A percentile compares a stretch with the other conserved stretches of the same genome.
phyloP scores from a whole-genome alignment of 1,140 invertebrate genomes.

The Eriocheir sinensis region DNA sequence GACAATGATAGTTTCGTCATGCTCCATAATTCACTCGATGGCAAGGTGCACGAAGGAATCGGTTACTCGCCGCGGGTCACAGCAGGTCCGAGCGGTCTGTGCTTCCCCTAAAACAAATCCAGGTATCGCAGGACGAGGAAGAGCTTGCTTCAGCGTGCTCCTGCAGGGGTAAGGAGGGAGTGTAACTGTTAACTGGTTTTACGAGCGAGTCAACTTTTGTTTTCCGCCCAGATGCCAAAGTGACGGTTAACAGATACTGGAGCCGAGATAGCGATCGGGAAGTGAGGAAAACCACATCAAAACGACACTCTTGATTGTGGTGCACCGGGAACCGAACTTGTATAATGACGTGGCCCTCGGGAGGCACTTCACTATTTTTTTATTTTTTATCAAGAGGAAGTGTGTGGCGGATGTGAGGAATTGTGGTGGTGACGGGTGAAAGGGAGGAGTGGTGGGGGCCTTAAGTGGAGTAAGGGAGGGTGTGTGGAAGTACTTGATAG shows the following conservation, averaged over 20 bases:
- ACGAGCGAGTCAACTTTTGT: background rate
- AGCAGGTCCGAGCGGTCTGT: too few species aligned
- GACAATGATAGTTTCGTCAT: background rate
- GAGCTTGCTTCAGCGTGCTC: background rate
- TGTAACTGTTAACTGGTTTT: background rate
- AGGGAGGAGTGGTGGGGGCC: too few species aligned
- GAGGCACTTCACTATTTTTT: too few species aligned
- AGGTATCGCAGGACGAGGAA: background rate
- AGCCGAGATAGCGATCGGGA: background rate
- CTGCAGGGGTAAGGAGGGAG: background rate
- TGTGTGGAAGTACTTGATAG: too few species aligned
- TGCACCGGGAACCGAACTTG: too few species aligned
- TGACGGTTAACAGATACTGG: background rate
- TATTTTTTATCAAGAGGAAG: too few species aligned
- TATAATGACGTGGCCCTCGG: too few species aligned
- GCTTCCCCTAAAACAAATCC: too few species aligned
- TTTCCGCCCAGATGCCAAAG: background rate
- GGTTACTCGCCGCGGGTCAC: background rate
- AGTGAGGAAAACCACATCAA: background rate
- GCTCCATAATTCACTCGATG: background rate
- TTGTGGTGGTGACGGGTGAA: too few species aligned
- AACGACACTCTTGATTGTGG: background rate
- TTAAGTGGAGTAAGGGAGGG: too few species aligned
- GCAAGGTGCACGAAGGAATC: background rate
- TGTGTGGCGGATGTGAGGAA: too few species aligned